phyloP scores from a whole-genome alignment of 2,113 vertebrate species.

The Macrotus californicus region DNA sequence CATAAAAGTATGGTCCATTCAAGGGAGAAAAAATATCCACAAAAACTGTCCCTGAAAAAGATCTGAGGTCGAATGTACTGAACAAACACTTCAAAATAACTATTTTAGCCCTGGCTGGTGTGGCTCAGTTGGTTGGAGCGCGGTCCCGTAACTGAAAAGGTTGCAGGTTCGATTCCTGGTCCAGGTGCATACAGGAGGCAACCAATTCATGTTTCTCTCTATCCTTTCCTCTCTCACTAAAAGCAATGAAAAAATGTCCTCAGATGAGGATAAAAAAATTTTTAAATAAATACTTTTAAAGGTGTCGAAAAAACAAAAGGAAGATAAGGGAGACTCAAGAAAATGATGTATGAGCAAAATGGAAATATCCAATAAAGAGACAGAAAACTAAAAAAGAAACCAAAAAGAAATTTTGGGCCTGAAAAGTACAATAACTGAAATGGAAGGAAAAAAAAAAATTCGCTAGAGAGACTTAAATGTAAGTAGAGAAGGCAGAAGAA shows the following conservation, averaged over 20 bases:
- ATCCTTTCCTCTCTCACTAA: not conserved
- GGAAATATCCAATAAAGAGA: not conserved
- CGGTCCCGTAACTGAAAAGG: no score
- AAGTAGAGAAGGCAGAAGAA: not conserved
- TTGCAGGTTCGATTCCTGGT: not conserved
- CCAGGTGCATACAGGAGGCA: not conserved
- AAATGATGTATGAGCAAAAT: not conserved
- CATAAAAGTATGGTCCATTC: not conserved
- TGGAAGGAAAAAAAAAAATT: not conserved
- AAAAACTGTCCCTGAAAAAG: no score
- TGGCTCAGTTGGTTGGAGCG: no score
- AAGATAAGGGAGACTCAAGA: not conserved
- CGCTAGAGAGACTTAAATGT: not conserved
- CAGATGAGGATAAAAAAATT: no score
- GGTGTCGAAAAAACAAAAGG: not conserved
- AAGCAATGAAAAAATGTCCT: no score
- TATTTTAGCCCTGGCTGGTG: no score
- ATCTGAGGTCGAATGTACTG: no score
- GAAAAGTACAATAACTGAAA: not conserved
- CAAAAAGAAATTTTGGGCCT: not conserved
- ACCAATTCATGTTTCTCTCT: not conserved
- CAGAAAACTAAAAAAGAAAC: not conserved
- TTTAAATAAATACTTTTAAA: not conserved
- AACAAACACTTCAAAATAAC: no score
- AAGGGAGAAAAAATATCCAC: no score